Evolutionary conservation across 1,140 invertebrate species (phyloP).

Genomic region (Drosophila orosa): DNA sequence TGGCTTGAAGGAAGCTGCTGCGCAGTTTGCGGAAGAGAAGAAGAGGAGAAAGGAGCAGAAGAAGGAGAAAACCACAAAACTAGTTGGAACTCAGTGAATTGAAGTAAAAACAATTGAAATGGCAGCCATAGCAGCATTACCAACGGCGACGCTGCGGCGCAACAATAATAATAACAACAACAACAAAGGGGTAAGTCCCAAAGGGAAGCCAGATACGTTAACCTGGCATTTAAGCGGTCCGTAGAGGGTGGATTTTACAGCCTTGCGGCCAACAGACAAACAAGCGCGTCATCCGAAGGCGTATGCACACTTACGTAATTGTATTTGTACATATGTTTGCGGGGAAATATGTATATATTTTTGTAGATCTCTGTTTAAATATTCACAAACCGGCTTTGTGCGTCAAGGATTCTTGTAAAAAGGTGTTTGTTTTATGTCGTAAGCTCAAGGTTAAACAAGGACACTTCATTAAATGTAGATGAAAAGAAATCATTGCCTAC

Average conservation of each 20-base stretch:
- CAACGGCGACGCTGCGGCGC: conserved; percentile 34
- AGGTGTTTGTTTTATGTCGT: background rate
- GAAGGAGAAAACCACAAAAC: conserved; percentile 24
- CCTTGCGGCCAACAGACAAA: conserved; percentile 31
- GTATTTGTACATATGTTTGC: background rate
- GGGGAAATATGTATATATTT: background rate
- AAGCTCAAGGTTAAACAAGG: conserved; percentile 2
- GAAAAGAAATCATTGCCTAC: background rate
- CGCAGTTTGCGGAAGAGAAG: conserved; percentile 39
- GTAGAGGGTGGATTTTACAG: conserved; percentile 56
- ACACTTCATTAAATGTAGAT: background rate
- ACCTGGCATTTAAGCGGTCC: conserved; percentile 68
- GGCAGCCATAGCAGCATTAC: conserved; percentile 59
- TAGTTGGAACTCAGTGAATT: conserved; percentile 39
- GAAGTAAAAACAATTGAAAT: conserved; percentile 19
- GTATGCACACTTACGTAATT: conserved; percentile 6
- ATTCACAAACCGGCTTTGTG: background rate
- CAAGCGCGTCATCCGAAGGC: conserved; percentile 15
- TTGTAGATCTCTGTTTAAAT: background rate
- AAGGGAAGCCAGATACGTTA: conserved; percentile 46
- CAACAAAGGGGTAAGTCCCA: conserved; percentile 69
- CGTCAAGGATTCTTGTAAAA: background rate
- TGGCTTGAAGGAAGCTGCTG: conserved; percentile 67
- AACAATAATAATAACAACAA: conserved; percentile 51
- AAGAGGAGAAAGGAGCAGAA: conserved; percentile 13